Evolutionary conservation across 2,113 vertebrate genomes (phyloP).

Genomic region (Psilopogon haemacephalus): DNA sequence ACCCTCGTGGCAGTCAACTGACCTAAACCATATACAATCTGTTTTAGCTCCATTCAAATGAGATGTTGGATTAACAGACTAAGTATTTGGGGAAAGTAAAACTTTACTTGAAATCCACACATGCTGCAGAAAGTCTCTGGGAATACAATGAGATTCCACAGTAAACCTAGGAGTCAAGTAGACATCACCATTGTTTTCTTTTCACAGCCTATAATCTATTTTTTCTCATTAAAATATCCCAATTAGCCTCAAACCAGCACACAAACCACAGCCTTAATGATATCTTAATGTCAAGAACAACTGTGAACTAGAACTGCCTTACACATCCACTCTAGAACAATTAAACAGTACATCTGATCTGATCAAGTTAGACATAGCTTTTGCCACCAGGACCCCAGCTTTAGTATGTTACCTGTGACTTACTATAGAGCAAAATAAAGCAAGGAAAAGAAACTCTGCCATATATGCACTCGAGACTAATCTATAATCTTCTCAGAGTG

Average conservation of each 20-base stretch:
- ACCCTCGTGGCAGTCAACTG: neutral
- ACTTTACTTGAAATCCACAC: neutral
- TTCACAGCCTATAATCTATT: no score
- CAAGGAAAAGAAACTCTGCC: neutral
- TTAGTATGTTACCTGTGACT: neutral
- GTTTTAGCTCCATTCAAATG: neutral
- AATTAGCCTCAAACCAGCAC: no score
- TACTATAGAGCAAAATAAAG: neutral
- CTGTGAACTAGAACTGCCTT: neutral
- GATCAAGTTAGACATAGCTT: neutral
- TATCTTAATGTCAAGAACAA: neutral
- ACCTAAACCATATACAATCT: neutral
- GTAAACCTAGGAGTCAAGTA: no score
- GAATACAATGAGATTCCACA: neutral
- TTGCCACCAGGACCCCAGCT: neutral
- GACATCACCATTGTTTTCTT: no score
- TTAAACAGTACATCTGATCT: neutral
- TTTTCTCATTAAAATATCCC: no score
- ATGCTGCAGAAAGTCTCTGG: accelerated
- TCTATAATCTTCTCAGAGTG: neutral
- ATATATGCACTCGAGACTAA: neutral
- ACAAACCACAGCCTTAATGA: neutral
- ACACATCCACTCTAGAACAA: neutral
- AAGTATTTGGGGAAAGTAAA: neutral
- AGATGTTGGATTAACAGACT: neutral